Conservation (phyloP, 2,797 vertebrate genomes). For the Molossus molossus region DNA sequence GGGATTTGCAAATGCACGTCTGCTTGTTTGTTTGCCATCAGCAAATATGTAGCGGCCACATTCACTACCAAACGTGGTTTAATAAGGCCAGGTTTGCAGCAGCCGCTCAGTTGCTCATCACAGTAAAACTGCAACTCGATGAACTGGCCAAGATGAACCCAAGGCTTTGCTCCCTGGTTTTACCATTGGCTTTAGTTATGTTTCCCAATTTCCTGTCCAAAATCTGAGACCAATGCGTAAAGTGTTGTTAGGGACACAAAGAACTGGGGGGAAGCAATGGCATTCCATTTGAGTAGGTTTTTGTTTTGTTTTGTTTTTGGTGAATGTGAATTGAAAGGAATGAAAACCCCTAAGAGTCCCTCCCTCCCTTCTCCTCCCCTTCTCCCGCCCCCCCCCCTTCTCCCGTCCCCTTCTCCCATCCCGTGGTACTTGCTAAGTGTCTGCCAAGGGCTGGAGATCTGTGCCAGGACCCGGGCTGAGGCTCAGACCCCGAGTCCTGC, state of each 20-base stretch:
- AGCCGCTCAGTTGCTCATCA: neutral
- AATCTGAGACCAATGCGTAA: neutral
- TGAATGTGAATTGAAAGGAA: neutral
- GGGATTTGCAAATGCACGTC: neutral
- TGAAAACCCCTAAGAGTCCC: neutral
- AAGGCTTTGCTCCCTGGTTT: neutral
- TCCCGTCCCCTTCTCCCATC: no score
- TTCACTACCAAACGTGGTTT: neutral
- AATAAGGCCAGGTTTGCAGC: neutral
- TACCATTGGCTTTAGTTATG: slow-evolving; percentile 19
- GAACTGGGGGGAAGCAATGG: neutral
- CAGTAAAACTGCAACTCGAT: neutral
- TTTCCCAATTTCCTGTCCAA: neutral
- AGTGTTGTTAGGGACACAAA: neutral
- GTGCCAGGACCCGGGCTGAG: neutral
- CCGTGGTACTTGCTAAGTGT: neutral
- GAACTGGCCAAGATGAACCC: neutral
- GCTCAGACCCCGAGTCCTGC: neutral
- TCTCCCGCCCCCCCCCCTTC: no score
- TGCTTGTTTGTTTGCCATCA: neutral
- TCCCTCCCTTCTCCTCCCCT: neutral
- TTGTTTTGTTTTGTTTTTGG: neutral
- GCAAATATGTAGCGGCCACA: neutral
- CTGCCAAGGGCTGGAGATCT: neutral
- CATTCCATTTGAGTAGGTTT: neutral